These are phyloP conservation scores for Peromyscus leucopus DNA, from an alignment of 2,113 vertebrate species.

Conservation along the genomic window DNA sequence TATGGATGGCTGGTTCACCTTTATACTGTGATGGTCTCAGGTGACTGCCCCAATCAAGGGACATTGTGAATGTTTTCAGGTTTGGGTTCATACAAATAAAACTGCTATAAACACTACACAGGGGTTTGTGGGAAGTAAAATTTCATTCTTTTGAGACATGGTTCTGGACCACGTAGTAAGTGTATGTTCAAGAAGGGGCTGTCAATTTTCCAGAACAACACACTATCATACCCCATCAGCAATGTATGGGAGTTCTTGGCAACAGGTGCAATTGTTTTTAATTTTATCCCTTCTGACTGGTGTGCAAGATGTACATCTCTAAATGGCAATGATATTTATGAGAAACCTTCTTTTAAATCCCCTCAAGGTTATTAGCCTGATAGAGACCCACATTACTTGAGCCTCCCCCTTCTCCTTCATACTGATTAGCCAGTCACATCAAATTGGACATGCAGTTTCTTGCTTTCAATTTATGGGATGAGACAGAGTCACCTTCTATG, in stretches of 20 bases:
- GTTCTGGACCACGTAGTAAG: rapidly evolving
- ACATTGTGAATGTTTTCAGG: not conserved
- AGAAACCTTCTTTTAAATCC: not conserved
- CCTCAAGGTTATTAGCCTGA: not conserved
- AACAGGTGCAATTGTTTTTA: not conserved
- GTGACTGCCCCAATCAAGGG: not conserved
- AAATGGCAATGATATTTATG: not conserved
- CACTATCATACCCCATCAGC: not conserved
- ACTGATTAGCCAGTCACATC: not conserved
- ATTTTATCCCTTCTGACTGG: not conserved
- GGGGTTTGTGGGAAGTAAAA: not conserved
- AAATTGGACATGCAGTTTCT: not conserved
- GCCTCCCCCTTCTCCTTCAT: not conserved
- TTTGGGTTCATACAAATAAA: not conserved
- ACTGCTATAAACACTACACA: not conserved
- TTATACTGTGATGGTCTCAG: not conserved
- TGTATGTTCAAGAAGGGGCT: not conserved
- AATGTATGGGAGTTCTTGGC: not conserved
- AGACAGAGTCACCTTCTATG: not conserved
- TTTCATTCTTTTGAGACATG: not conserved
- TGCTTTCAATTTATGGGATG: not conserved
- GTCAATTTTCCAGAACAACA: not conserved
- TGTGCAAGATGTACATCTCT: not conserved
- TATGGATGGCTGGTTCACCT: not conserved
- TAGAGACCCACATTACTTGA: not conserved